These are phyloP conservation scores for Morpho helenor DNA, from an alignment of 2,888 invertebrate genomes.

Conservation along the genomic window DNA sequence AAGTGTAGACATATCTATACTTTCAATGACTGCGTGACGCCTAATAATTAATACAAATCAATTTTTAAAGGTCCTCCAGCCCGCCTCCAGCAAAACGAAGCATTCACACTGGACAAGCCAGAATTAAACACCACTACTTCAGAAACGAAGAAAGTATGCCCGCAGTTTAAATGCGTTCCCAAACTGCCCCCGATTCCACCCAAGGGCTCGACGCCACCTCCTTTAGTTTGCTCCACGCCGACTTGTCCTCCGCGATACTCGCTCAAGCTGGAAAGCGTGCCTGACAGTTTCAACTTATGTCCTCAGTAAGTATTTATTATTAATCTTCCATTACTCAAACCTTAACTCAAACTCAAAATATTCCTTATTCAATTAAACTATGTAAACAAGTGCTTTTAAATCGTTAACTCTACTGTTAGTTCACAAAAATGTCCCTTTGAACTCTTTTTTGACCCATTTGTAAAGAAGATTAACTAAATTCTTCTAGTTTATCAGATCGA, in stretches of 20 bases:
- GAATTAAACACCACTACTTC: slow-evolving; percentile 25
- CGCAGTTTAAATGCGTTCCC: slow-evolving; percentile 77
- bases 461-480: too few relatives aligned
- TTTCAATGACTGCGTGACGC: neutral
- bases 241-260: slow-evolving; percentile 81
- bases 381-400: too few relatives aligned
- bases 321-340: too few relatives aligned
- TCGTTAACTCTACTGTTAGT: too few relatives aligned
- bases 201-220: slow-evolving; percentile 42
- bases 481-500: too few relatives aligned
- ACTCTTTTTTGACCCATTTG: too few relatives aligned
- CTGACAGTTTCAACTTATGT: slow-evolving; percentile 54
- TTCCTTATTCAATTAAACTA: too few relatives aligned
- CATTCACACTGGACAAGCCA: slow-evolving; percentile 59
- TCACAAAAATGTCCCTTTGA: too few relatives aligned
- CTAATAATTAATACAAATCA: neutral
- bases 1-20: neutral
- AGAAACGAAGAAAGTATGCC: slow-evolving; percentile 51
- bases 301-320: slow-evolving; percentile 57
- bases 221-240: slow-evolving; percentile 62
- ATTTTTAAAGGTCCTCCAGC: slow-evolving; percentile 32
- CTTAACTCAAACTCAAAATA: too few relatives aligned
- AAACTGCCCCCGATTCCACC: slow-evolving; percentile 63
- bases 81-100: slow-evolving; percentile 41
- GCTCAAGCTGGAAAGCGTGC: slow-evolving; percentile 63